Conservation (phyloP, 2,888 invertebrate species). For the Scaptomyza caliginosa region DNA sequence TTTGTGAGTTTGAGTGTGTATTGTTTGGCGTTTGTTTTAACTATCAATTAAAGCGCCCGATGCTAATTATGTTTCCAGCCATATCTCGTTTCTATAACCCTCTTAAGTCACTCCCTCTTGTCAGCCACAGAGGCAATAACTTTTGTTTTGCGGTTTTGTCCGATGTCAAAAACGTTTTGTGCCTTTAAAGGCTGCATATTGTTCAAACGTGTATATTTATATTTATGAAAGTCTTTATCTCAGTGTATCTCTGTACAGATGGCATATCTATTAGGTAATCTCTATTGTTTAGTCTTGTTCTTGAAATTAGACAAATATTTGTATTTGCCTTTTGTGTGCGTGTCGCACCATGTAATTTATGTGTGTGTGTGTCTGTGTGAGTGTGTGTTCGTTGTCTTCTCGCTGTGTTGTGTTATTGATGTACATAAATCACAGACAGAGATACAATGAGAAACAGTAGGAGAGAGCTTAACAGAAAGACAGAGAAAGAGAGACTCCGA, state of each 20-base stretch:
- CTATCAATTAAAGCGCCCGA: conserved; percentile 74
- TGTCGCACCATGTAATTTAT: conserved; percentile 55
- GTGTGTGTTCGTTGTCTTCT: conserved; percentile 43
- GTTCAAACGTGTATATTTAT: neutral
- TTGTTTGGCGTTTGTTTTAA: conserved; percentile 61
- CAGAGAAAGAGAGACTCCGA: conserved; percentile 1
- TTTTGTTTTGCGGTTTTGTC: conserved; percentile 35
- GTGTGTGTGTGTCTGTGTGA: conserved; percentile 43
- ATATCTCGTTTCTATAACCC: conserved; percentile 6
- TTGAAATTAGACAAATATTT: conserved; percentile 73
- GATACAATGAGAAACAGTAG: neutral
- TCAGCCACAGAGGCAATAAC: conserved; percentile 40
- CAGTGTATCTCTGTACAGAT: neutral
- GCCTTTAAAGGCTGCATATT: conserved; percentile 18
- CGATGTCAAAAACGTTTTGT: conserved; percentile 37
- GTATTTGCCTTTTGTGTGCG: conserved; percentile 45
- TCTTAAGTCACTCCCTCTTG: neutral
- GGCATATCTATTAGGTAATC: conserved; percentile 31
- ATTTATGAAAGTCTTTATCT: conserved; percentile 2
- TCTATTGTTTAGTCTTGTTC: conserved; percentile 56
- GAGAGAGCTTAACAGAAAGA: neutral
- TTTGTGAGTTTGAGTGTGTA: conserved; percentile 12
- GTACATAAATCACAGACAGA: conserved; percentile 58
- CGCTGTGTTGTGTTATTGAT: conserved; percentile 37
- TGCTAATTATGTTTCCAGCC: conserved; percentile 73